Evolutionary conservation across 2,888 invertebrate species (phyloP).

Genomic region (Homarus gammarus): DNA sequence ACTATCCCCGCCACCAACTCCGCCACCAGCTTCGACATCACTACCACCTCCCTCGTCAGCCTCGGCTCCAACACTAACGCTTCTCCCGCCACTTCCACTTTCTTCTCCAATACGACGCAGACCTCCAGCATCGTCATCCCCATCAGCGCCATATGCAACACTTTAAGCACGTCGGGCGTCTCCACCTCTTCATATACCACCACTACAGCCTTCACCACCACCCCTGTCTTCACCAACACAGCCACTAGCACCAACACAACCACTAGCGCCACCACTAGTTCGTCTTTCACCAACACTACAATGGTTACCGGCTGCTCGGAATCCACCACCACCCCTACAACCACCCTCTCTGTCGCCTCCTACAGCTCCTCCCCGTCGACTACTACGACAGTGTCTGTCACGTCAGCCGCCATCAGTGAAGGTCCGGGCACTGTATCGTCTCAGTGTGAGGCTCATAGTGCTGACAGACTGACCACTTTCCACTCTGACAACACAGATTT

Average conservation of each 20-base stretch:
- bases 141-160: constrained; percentile 39
- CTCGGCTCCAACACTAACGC: constrained; percentile 19
- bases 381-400: not conserved
- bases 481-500: not conserved
- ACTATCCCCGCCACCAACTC: constrained; percentile 39
- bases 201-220: not conserved
- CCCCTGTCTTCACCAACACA: constrained; percentile 1
- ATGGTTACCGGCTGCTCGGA: not conserved
- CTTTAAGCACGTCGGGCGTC: not conserved
- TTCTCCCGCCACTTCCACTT: constrained; percentile 12
- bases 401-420: not conserved
- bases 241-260: not conserved
- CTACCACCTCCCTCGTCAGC: constrained; percentile 47
- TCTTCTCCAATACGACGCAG: constrained; percentile 41
- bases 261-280: not conserved
- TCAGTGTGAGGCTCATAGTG: not conserved
- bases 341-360: constrained; percentile 1
- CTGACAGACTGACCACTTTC: not conserved
- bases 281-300: not conserved
- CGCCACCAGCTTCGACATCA: constrained; percentile 31
- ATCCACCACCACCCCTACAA: not conserved
- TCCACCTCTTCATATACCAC: not conserved
- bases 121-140: constrained; percentile 49
- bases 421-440: not conserved
- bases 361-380: not conserved